These are phyloP conservation scores for Nanorana parkeri DNA, from an alignment of 2,113 vertebrate genomes.

Conservation along the genomic window DNA sequence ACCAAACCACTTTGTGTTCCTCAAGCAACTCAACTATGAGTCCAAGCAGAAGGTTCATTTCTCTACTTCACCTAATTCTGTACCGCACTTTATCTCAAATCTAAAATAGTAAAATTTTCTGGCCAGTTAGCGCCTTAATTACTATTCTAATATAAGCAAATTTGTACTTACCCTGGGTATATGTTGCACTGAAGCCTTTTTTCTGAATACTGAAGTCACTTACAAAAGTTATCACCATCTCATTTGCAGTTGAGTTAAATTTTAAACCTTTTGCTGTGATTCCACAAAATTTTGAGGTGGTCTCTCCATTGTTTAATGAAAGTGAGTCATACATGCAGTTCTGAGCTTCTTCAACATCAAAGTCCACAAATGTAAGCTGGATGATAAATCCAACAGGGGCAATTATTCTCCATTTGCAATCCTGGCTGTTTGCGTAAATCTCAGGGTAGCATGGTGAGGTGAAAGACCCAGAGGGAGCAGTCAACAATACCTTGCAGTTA, in stretches of 20 bases:
- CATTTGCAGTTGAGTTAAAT: conserved; percentile 90
- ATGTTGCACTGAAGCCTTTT: conserved; percentile 90
- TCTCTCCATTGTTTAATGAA: conserved; percentile 80
- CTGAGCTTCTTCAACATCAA: conserved; percentile 91
- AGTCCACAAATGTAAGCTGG: conserved; percentile 92
- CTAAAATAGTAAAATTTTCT: no score
- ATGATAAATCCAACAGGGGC: conserved; percentile 90
- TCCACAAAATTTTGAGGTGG: conserved; percentile 86
- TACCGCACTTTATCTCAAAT: no score
- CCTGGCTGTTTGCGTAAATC: conserved; percentile 84
- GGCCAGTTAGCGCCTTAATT: no score
- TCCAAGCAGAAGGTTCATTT: no score
- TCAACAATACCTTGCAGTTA: conserved; percentile 79
- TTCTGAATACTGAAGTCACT: conserved; percentile 98
- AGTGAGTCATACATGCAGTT: conserved; percentile 93
- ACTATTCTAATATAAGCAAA: background rate
- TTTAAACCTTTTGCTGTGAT: conserved; percentile 90
- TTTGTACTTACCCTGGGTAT: conserved; percentile 82
- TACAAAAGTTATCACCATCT: conserved; percentile 88
- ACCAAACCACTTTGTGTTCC: no score
- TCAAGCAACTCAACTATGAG: no score
- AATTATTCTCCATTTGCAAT: conserved; percentile 86
- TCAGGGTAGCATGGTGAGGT: conserved; percentile 91
- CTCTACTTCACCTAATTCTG: no score
- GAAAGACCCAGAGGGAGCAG: conserved; percentile 79